Conservation (phyloP, 2,888 invertebrate species). For the Pristionchus arcanus region DNA sequence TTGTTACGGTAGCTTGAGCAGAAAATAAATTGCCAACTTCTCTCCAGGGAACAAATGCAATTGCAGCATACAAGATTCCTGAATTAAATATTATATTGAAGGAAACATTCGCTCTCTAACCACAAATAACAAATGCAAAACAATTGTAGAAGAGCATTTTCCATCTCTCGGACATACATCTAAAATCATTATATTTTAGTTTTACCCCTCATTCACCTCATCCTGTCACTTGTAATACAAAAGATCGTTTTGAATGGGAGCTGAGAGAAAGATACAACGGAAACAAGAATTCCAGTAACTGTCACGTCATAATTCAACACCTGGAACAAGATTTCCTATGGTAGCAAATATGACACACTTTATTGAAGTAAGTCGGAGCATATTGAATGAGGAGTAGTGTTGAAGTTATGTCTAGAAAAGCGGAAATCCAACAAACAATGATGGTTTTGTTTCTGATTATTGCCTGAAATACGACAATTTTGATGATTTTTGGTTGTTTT, state of each 20-base stretch:
- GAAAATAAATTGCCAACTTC: neutral
- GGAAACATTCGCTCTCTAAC: neutral
- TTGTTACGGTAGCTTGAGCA: neutral
- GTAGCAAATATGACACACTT: neutral
- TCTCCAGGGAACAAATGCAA: constrained; percentile 21
- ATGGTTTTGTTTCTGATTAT: constrained; percentile 50
- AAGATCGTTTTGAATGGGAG: constrained; percentile 45
- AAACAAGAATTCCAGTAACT: constrained; percentile 21
- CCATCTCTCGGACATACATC: constrained; percentile 45
- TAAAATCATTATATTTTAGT: neutral
- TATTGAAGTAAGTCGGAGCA: constrained; percentile 51
- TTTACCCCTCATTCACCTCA: neutral
- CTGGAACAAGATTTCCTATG: neutral
- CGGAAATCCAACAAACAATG: constrained; percentile 46
- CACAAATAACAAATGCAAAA: constrained; percentile 49
- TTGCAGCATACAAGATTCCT: constrained; percentile 37
- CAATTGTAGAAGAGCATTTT: constrained; percentile 54
- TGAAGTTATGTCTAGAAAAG: constrained; percentile 46
- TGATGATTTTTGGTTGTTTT: too few species aligned
- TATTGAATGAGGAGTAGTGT: constrained; percentile 2
- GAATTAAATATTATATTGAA: neutral
- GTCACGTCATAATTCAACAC: constrained; percentile 48
- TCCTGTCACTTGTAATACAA: constrained; percentile 50
- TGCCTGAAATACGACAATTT: neutral
- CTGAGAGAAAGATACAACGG: constrained; percentile 30